phyloP scores from a whole-genome alignment of 1,140 invertebrate genomes.

The Bombus confusus region DNA sequence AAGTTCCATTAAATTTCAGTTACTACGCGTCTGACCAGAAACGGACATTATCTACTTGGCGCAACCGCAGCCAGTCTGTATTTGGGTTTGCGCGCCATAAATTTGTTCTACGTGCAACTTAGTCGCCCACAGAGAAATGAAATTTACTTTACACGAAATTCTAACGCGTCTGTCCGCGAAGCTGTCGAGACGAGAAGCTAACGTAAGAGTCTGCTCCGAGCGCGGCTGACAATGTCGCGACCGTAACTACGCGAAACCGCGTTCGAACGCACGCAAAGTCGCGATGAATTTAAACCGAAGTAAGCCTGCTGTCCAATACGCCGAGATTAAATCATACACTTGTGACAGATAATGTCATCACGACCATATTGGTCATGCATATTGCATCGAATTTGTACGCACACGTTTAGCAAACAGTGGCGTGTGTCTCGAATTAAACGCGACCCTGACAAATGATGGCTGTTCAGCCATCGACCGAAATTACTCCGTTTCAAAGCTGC shows the following conservation, averaged over 20 bases:
- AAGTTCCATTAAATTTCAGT: not conserved
- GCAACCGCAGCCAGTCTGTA: not conserved
- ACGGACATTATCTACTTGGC: not conserved
- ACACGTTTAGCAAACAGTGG: not conserved
- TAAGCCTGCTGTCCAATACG: no score
- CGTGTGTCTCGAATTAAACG: slow-evolving; percentile 21
- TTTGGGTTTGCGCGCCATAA: not conserved
- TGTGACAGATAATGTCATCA: not conserved
- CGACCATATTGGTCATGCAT: no score
- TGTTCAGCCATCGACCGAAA: not conserved
- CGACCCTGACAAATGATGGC: not conserved
- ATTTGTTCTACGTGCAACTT: not conserved
- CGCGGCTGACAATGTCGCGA: not conserved
- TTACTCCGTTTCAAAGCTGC: not conserved
- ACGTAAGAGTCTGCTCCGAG: not conserved
- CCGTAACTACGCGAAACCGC: not conserved
- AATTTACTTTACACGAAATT: not conserved
- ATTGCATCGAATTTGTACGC: not conserved
- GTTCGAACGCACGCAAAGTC: not conserved
- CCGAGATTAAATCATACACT: not conserved
- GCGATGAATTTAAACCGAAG: not conserved
- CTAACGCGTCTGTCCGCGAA: not conserved
- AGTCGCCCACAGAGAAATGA: no score
- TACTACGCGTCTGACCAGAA: not conserved
- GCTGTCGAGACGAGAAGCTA: not conserved